A percentile compares a stretch with the other conserved stretches of the same genome.
Conservation (phyloP, 2,888 invertebrate genomes). For the Aphidoletes aphidimyza region DNA sequence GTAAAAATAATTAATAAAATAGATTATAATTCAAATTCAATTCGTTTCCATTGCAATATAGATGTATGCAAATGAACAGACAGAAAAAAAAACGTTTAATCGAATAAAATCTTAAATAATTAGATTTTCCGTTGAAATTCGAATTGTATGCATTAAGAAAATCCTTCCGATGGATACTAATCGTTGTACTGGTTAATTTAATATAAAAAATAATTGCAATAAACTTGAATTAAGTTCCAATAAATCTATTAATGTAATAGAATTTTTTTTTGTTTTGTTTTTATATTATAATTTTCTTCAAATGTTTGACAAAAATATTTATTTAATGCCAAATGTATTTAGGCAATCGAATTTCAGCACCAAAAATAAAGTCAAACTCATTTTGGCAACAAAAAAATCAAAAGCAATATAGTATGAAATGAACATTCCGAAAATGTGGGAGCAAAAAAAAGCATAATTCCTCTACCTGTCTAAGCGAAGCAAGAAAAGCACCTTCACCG, state of each 20-base stretch:
- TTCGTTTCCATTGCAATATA: not conserved
- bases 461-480: not conserved
- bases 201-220: conserved; percentile 50
- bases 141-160: not conserved
- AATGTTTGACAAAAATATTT: conserved; percentile 19
- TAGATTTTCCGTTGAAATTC: conserved; percentile 1
- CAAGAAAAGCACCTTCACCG: conserved; percentile 10
- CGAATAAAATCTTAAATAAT: not conserved
- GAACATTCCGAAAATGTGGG: not conserved
- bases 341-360: not conserved
- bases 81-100: conserved; percentile 15
- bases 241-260: conserved; percentile 53
- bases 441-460: not conserved
- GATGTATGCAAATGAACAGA: too few relatives aligned
- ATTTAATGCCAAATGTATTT: not conserved
- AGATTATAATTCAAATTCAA: not conserved
- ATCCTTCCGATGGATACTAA: not conserved
- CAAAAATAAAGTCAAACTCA: too few relatives aligned
- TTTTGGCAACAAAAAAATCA: too few relatives aligned
- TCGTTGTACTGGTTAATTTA: conserved; percentile 20
- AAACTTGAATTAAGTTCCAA: conserved; percentile 24
- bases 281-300: not conserved
- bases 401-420: too few relatives aligned
- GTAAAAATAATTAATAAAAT: conserved; percentile 22
- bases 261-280: not conserved